Evolutionary conservation across 2,888 invertebrate genomes (phyloP), one percentile per base, ranked within the genome.

Genomic region (Latrodectus elegans): DNA sequence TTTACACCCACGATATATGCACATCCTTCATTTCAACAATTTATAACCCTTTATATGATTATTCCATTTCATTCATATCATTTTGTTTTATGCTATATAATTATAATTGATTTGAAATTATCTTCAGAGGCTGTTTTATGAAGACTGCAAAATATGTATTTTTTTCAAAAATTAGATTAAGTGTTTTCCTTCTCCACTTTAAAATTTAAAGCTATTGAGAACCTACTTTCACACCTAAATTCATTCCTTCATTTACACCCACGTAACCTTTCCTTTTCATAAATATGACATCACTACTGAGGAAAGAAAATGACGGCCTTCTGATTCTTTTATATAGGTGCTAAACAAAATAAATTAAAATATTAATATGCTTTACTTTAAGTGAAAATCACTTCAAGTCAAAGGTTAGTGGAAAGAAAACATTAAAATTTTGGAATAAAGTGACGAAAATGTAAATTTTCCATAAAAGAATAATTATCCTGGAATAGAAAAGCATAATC

Each of bases 391-490:
- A 74, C 38, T 38, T 15, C 67, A 71, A 51, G 84, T 60, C 74
- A 84, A 84, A 84, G 84, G 68, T 78, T 38, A 38, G 38, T 38
- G 38, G 38, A 38, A 38, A 38, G 6, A 38, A 38, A 38, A 38
- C 74, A 38, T 38, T 73, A 22, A 84, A 79, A 84, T 68, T 55
- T 84, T 67, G 38, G 22, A 17, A 53, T 14, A 53, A 65, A 72
- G 84, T 74, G 68, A 78, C 67, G 60, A 76, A 84, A 79, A 74
- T 73, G 70, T 70, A 84, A 76, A 79, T 49, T 67, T 79, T n/a
- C 22, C 17, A 55, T 77, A 72, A 26, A 73, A 26, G 4, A 71
- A 75, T 70, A 67, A 55, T 51, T 38, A 72, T 53, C 51, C 49
- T 26, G 71, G 65, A 52, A 73, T 64, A 11, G 68, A 49, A 22